phyloP scores from a whole-genome alignment of 2,888 invertebrate species.

The Salticus scenicus region DNA sequence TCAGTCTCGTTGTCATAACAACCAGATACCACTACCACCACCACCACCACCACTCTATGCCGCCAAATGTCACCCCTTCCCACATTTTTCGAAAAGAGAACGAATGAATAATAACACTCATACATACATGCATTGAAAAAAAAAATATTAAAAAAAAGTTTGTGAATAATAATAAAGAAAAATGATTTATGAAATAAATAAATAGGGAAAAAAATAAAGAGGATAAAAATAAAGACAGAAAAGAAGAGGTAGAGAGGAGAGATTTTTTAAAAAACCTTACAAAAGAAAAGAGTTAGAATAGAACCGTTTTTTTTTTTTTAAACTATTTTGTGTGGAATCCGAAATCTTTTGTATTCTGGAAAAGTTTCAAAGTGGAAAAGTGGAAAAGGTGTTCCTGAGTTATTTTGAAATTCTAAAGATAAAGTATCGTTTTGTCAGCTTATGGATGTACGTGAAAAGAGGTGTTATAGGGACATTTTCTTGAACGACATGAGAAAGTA shows the following conservation, averaged over 20 bases:
- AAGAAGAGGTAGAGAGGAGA: not conserved
- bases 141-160: not conserved
- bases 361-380: not conserved
- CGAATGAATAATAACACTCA: not conserved
- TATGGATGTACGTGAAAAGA: no score
- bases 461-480: no score
- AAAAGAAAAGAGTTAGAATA: not conserved
- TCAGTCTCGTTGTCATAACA: not conserved
- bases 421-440: not conserved
- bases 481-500: no score
- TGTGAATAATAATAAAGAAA: slow-evolving; percentile 3
- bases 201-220: not conserved
- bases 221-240: not conserved
- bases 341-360: not conserved
- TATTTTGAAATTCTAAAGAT: not conserved
- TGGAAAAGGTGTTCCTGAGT: not conserved
- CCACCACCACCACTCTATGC: not conserved
- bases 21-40: not conserved
- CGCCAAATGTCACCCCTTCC: not conserved
- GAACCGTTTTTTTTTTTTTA: not conserved
- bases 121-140: not conserved
- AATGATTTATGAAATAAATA: not conserved
- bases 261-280: not conserved
- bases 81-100: not conserved
- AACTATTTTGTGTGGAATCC: not conserved